phyloP scores from a whole-genome alignment of 2,113 vertebrate genomes.

The Thryonomys swinderianus region DNA sequence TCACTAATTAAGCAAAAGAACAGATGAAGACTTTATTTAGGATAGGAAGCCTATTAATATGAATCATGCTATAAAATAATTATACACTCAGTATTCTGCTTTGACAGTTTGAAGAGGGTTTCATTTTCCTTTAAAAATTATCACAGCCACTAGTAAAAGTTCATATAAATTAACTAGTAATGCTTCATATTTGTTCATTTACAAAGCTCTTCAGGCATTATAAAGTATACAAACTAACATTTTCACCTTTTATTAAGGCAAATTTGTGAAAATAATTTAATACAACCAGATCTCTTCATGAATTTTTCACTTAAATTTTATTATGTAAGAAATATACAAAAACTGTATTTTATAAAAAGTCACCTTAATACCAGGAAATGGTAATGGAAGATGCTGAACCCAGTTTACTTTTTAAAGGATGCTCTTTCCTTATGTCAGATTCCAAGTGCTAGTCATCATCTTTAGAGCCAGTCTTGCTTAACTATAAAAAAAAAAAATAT shows the following conservation, averaged over 20 bases:
- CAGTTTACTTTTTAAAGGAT: conserved; percentile 79
- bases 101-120: conserved; percentile 68
- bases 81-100: conserved; percentile 57
- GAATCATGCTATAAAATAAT: conserved; percentile 43
- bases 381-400: conserved; percentile 77
- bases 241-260: conserved; percentile 86
- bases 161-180: conserved; percentile 76
- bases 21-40: conserved; percentile 72
- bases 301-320: conserved; percentile 68
- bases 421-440: conserved; percentile 76
- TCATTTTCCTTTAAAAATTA: conserved; percentile 77
- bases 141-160: conserved; percentile 67
- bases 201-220: conserved; percentile 57
- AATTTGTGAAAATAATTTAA: conserved; percentile 79
- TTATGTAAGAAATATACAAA: conserved; percentile 80
- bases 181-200: conserved; percentile 18
- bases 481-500: conserved; percentile 87
- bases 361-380: conserved; percentile 73
- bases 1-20: conserved; percentile 71
- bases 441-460: conserved; percentile 90
- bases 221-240: conserved; percentile 61
- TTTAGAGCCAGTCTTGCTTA: conserved; percentile 97
- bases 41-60: conserved; percentile 70
- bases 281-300: conserved; percentile 72
- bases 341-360: conserved; percentile 83